Evolutionary conservation across 30 jellyfish, hydroid and myxozoan genomes (phyloP), one percentile per base, ranked within the genome.

Genomic region (Sanderia malayensis): DNA sequence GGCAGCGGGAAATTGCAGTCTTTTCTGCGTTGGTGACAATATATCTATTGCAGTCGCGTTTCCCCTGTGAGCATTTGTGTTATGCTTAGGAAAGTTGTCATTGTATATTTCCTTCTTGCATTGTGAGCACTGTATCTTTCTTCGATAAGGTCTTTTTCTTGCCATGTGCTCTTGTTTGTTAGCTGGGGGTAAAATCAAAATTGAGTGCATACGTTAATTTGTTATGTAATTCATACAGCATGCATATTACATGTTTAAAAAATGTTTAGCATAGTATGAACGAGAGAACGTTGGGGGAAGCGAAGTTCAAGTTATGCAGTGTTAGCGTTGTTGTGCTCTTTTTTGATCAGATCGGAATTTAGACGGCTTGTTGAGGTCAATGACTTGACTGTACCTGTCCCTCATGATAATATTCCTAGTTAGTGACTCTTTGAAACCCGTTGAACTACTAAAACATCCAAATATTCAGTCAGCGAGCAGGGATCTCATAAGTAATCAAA

Each of bases 61-160:
- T 69, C 81, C 81, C 67, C 31, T 69, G 69, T 69, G 81, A 44
- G 81, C 45, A 44, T 33, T 52, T 0, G 69, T 69, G 71, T 28
- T 69, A 25, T 69, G 83, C 71, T 46, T 71, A 15, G 74, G 59
- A 57, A 71, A 71, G 74, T 71, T 71, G 73, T 71, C 83, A 25
- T 52, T 71, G 83, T 46, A 53, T 58, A 71, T 52, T 25, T 71
- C 83, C 37, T 71, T 71, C 61, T 71, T 71, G 83, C 83, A 47
- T 31, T 11, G 60, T 34, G 73, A 71, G 61, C 73, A 71, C 30
- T 71, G 59, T 52, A 71, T 71, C 49, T 71, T 71, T 52, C 83
- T 21, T 33, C 73, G 37, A 20, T 46, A 71, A 7, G 72, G 37
- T 33, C 81, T 68, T 47, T 68, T 68, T 68, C 81, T 68, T 60